A percentile compares a stretch with the other conserved stretches of the same genome.
phyloP scores from a whole-genome alignment of 2,888 invertebrate species.

The Megalurothrips usitatus region DNA sequence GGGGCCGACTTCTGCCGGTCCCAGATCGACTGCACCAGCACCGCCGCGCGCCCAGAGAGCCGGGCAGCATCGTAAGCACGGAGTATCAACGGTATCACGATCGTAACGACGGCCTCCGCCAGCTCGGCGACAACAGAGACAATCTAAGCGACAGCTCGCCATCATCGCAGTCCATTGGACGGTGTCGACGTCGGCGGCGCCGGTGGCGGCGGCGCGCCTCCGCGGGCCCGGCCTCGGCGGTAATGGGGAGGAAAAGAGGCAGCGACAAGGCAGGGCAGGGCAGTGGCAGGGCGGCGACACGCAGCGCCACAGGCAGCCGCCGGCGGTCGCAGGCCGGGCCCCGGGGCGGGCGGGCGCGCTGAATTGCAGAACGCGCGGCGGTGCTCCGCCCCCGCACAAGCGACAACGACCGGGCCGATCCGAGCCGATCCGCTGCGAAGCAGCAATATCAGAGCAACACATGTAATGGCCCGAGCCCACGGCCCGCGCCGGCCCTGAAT shows the following conservation, averaged over 20 bases:
- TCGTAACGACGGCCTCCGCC: too few species aligned
- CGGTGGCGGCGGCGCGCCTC: too few species aligned
- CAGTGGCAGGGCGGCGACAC: not conserved
- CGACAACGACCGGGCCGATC: not conserved
- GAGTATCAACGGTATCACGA: too few species aligned
- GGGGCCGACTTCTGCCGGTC: too few species aligned
- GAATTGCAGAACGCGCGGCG: not conserved
- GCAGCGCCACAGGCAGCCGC: not conserved
- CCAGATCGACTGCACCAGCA: too few species aligned
- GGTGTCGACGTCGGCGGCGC: too few species aligned
- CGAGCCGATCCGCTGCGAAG: too few species aligned
- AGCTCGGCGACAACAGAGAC: too few species aligned
- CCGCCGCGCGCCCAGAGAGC: too few species aligned
- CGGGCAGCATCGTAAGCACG: too few species aligned
- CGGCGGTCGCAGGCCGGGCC: not conserved
- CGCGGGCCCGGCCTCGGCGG: not conserved
- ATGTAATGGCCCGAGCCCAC: not conserved
- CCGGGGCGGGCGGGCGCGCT: not conserved
- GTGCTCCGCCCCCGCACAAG: not conserved
- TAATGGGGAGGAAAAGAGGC: not conserved
- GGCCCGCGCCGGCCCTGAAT: not conserved
- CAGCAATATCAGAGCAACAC: slow-evolving; percentile 14
- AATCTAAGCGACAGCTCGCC: too few species aligned
- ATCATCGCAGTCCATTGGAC: too few species aligned
- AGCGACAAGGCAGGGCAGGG: not conserved